Base-by-base conservation (phyloP, 1,140 invertebrate genomes). In the Achroia grisella region DNA sequence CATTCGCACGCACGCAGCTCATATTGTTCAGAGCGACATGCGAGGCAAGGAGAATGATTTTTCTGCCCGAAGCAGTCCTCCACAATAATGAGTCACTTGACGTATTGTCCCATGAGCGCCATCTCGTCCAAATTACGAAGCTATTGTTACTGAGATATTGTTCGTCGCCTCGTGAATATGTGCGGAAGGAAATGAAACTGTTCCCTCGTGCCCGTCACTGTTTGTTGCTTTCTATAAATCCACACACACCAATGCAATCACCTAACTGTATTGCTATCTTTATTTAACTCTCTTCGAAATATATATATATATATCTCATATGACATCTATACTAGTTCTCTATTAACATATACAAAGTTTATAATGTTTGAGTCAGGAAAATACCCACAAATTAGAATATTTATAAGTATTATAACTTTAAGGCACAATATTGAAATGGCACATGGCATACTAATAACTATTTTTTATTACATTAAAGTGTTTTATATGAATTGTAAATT, bases 51-150 rank as follows among this genome's bases (percentile, higher is more conserved):
- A 62, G 63, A 71, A 69, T 67, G 58, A 70, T 72, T 77, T 72
- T 76, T 69, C 61, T 65, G 62, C 67, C 66, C 59, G 60, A 65
- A 73, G 71, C 67, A 63, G 55, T 75, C 74, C 68, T 77, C 70
- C 68, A 67, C 71, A 66, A 81, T 81, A 78, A 81, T 78, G 71
- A 81, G 74, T 81, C 74, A 78, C 75, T 78, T 75, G 72, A 73
- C 69, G 71, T 69, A 78, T 71, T 75, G 77, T 77, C 75, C 68
- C 72, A 62, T 51, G 57, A 69, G 69, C 66, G 68, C 58, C 61
- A 69, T 74, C 68, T 72, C 72, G 59, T 70, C 70, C 70, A 73
- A 82, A 82, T 82, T 81, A 78, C 74, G 71, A 66, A 70, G 68
- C 74, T 52, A 81, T 78, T 78, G 77, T 81, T 73, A 70, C 56